Evolutionary conservation across 2,888 invertebrate genomes (phyloP).

Genomic region (Enoplolaimus lenunculus): DNA sequence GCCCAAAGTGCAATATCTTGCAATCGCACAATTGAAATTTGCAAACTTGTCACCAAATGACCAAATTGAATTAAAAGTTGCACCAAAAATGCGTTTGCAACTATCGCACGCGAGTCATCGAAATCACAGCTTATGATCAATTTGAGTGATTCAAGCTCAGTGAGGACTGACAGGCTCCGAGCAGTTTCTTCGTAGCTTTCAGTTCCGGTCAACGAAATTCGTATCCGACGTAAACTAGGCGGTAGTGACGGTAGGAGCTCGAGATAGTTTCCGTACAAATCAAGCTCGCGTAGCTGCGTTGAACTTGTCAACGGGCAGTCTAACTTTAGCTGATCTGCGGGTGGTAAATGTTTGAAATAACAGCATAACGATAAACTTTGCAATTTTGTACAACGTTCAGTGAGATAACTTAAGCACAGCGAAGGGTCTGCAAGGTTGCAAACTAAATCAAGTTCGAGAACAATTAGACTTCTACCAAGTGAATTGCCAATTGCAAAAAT

Average conservation of each 20-base stretch:
- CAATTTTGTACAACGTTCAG: conserved; percentile 33
- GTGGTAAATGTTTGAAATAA: conserved; percentile 27
- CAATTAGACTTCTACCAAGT: conserved; percentile 28
- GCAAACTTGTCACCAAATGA: conserved; percentile 7
- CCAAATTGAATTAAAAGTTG: conserved; percentile 12
- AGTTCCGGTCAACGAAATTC: conserved; percentile 33
- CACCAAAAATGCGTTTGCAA: not conserved
- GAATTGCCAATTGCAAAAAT: conserved; percentile 35
- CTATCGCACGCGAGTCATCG: not conserved
- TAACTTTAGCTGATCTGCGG: conserved; percentile 2
- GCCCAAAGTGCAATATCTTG: conserved; percentile 24
- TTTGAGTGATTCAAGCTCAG: not conserved
- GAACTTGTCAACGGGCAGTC: conserved; percentile 13
- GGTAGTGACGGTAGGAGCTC: conserved; percentile 32
- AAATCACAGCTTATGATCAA: not conserved
- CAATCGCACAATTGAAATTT: not conserved
- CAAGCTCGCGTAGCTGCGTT: conserved; percentile 30
- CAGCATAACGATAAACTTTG: conserved; percentile 34
- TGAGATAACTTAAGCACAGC: conserved; percentile 31
- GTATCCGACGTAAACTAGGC: conserved; percentile 29
- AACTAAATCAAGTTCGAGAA: conserved; percentile 35
- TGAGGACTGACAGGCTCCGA: conserved; percentile 22
- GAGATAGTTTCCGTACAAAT: conserved; percentile 37
- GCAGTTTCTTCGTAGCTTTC: conserved; percentile 28
- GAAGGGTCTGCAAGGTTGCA: conserved; percentile 29